phyloP scores from a whole-genome alignment of 1,140 invertebrate genomes.

The Zaprionus ornatus region DNA sequence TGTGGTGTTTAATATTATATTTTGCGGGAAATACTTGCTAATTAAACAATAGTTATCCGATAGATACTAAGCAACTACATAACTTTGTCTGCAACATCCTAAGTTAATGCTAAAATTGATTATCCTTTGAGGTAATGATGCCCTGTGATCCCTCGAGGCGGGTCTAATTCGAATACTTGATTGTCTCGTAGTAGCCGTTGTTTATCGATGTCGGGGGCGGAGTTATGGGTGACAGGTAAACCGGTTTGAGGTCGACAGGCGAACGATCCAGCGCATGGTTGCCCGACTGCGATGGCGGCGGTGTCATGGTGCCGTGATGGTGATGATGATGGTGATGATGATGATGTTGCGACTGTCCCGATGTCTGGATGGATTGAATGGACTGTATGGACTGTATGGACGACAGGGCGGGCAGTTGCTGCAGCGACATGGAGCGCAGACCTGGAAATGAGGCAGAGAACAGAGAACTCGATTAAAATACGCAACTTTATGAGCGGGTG shows the following conservation, averaged over 20 bases:
- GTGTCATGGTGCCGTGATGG: slow-evolving; percentile 66
- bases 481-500: slow-evolving; percentile 59
- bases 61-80: slow-evolving; percentile 51
- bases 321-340: slow-evolving; percentile 51
- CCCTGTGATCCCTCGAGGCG: slow-evolving; percentile 16
- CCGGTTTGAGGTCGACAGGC: slow-evolving; percentile 75
- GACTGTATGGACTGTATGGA: slow-evolving; percentile 52
- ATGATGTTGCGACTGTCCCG: slow-evolving; percentile 36
- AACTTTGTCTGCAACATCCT: slow-evolving; percentile 56
- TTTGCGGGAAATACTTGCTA: slow-evolving; percentile 18
- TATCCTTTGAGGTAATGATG: slow-evolving; percentile 79
- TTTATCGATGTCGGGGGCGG: slow-evolving; percentile 63
- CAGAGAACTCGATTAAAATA: slow-evolving; percentile 59
- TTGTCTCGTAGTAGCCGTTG: slow-evolving; percentile 68
- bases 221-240: slow-evolving; percentile 74
- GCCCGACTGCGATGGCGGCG: slow-evolving; percentile 69
- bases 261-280: slow-evolving; percentile 64
- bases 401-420: slow-evolving; percentile 69
- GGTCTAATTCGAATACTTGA: slow-evolving; percentile 74
- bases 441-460: slow-evolving; percentile 47
- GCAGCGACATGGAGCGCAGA: slow-evolving; percentile 74
- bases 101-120: slow-evolving; percentile 54
- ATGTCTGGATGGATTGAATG: slow-evolving; percentile 34
- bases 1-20: slow-evolving; percentile 3
- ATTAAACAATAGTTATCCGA: slow-evolving; percentile 38